Conservation (phyloP, 2,113 vertebrate species). For the Agelaius tricolor region DNA sequence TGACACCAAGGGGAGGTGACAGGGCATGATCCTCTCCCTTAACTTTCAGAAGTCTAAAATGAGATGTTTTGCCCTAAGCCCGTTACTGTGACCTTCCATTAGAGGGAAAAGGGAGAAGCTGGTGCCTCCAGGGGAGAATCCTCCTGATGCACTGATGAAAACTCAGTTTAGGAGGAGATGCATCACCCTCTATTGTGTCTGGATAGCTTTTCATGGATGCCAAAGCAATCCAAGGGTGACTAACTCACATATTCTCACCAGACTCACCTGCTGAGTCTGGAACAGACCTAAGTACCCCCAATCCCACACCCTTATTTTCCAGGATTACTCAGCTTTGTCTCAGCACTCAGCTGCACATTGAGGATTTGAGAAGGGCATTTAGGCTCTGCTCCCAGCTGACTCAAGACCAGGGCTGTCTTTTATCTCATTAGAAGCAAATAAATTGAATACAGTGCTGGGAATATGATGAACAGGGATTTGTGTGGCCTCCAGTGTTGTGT, state of each 20-base stretch:
- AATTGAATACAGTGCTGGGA: background rate
- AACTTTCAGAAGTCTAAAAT: background rate
- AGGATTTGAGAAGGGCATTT: background rate
- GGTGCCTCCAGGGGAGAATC: background rate
- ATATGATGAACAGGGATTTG: background rate
- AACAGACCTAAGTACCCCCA: background rate
- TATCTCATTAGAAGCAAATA: background rate
- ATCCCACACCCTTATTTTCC: background rate
- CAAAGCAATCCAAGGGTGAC: background rate
- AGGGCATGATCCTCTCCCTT: background rate
- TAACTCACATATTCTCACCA: background rate
- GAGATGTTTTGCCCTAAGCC: background rate
- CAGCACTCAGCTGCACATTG: background rate
- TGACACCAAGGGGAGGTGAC: background rate
- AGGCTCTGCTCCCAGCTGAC: background rate
- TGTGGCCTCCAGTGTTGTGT: background rate
- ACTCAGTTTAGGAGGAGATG: background rate
- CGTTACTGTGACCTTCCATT: background rate
- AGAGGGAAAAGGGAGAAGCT: background rate
- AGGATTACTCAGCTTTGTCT: background rate
- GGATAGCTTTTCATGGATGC: background rate
- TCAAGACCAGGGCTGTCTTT: background rate
- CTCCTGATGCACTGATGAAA: background rate
- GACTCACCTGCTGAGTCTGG: background rate
- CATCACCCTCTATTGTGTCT: background rate